A percentile compares a stretch with the other conserved stretches of the same genome.
phyloP scores from a whole-genome alignment of 2,797 vertebrate genomes.

The Masticophis lateralis region DNA sequence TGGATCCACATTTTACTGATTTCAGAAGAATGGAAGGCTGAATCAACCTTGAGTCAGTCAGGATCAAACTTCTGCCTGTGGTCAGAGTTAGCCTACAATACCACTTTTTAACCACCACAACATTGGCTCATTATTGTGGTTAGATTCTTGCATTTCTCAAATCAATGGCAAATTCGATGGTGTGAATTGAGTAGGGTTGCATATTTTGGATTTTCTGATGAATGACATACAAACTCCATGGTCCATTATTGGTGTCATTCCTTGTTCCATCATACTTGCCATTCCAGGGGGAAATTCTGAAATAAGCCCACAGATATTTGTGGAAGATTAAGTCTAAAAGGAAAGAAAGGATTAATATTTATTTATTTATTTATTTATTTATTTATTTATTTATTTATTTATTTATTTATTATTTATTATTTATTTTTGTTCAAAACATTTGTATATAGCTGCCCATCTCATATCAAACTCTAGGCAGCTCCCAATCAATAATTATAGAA shows the following conservation, averaged over 20 bases:
- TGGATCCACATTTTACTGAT: too few relatives aligned
- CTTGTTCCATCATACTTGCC: conserved; percentile 9
- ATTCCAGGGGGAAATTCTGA: background rate
- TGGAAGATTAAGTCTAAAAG: background rate
- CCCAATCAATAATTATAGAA: too few relatives aligned
- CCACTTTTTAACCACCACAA: too few relatives aligned
- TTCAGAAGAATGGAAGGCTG: too few relatives aligned
- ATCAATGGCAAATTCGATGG: background rate
- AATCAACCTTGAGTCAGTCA: too few relatives aligned
- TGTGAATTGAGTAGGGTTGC: background rate
- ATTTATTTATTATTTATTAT: too few relatives aligned
- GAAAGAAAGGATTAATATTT: background rate
- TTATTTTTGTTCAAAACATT: too few relatives aligned
- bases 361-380: background rate
- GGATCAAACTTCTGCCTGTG: too few relatives aligned
- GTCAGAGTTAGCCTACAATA: too few relatives aligned
- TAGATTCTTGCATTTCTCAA: background rate
- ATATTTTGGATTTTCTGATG: background rate
- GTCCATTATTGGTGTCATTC: background rate
- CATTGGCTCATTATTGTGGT: background rate
- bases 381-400: too few relatives aligned
- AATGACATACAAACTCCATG: background rate
- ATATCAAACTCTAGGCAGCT: too few relatives aligned
- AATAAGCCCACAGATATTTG: background rate
- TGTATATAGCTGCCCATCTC: too few relatives aligned